Evolutionary conservation across 30 jellyfish, hydroid and myxozoan genomes (phyloP).

Genomic region (Nemopilema nomurai): DNA sequence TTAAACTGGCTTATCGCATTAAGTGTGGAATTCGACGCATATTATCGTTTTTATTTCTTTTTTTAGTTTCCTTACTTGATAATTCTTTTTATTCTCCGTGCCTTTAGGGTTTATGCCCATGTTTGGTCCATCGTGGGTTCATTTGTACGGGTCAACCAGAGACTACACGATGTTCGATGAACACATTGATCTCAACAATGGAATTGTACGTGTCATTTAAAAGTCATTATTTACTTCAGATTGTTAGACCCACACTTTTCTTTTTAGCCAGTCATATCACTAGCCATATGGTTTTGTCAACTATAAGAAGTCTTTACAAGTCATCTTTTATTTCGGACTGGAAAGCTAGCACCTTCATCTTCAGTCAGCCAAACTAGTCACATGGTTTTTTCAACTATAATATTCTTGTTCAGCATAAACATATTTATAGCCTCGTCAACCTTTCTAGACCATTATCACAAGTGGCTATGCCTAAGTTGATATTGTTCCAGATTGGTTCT

Average conservation of each 20-base stretch:
- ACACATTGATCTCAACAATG: conserved; percentile 60
- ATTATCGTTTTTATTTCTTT: background rate
- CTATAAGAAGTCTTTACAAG: too few species aligned
- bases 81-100: background rate
- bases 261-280: too few species aligned
- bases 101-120: conserved; percentile 86
- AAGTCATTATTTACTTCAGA: background rate
- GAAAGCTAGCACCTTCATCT: too few species aligned
- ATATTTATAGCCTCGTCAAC: background rate
- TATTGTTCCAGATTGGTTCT: background rate
- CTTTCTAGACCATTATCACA: background rate
- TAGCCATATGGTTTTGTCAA: too few species aligned
- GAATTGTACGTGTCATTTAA: conserved; percentile 52
- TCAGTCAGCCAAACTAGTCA: too few species aligned
- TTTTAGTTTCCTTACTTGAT: background rate
- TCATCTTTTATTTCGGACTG: too few species aligned
- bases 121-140: conserved; percentile 95
- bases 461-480: background rate
- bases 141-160: conserved; percentile 82
- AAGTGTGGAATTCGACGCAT: too few species aligned
- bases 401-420: too few species aligned
- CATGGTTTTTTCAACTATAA: too few species aligned
- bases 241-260: background rate
- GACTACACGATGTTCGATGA: conserved; percentile 68
- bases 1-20: too few species aligned